Conservation (phyloP, 2,888 invertebrate genomes). For the Stenotaenia linearis region DNA sequence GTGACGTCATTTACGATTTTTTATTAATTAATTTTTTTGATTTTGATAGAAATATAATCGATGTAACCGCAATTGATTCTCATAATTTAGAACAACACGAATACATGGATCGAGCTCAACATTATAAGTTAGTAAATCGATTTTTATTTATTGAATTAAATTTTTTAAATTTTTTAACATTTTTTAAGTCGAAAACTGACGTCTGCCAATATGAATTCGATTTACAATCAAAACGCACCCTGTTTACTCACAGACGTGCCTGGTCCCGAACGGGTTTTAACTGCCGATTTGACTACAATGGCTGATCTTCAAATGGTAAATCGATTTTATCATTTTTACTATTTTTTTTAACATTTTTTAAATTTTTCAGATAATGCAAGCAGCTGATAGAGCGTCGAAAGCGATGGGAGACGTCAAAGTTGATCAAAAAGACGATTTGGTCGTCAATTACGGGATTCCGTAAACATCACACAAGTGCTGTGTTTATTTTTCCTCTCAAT, state of each 20-base stretch:
- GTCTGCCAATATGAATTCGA: not conserved
- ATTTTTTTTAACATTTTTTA: not conserved
- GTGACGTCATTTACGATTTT: too few species aligned
- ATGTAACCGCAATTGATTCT: constrained; percentile 84
- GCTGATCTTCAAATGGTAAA: constrained; percentile 37
- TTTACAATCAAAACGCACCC: constrained; percentile 31
- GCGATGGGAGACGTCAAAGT: constrained; percentile 75
- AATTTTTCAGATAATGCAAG: constrained; percentile 61
- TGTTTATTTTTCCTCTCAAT: not conserved
- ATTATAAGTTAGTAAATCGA: constrained; percentile 52
- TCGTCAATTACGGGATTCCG: constrained; percentile 78
- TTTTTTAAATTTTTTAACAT: not conserved
- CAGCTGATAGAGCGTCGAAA: constrained; percentile 61
- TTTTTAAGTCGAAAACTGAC: constrained; percentile 3
- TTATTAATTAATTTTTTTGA: not conserved
- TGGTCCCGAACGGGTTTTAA: constrained; percentile 63
- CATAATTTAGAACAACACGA: constrained; percentile 84
- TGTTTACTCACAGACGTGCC: constrained; percentile 59
- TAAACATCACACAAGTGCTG: too few species aligned
- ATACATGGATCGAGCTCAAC: constrained; percentile 71
- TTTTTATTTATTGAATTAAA: not conserved
- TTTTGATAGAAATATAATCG: constrained; percentile 72
- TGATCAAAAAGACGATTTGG: constrained; percentile 81
- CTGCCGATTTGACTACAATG: constrained; percentile 51
- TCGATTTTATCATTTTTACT: constrained; percentile 1